These are phyloP conservation scores for Papilio helenus DNA, from an alignment of 1,140 invertebrate genomes.

Conservation along the genomic window DNA sequence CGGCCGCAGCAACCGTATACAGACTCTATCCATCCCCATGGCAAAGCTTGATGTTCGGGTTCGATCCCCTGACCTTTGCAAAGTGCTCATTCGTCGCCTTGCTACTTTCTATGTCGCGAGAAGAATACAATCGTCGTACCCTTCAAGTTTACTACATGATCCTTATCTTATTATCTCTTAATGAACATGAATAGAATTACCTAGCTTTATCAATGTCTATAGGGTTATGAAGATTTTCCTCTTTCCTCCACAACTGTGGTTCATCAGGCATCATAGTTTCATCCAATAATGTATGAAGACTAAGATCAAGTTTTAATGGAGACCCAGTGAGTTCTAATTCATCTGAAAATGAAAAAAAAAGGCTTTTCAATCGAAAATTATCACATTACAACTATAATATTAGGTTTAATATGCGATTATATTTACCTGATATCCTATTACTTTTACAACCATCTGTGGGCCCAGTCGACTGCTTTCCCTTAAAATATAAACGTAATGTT, in stretches of 20 bases:
- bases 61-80: too few species aligned
- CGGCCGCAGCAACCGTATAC: too few species aligned
- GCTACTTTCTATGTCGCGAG: too few species aligned
- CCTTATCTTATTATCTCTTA: too few species aligned
- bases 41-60: too few species aligned
- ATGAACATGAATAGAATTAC: constrained; percentile 41
- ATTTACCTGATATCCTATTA: constrained; percentile 14
- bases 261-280: constrained; percentile 78
- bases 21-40: too few species aligned
- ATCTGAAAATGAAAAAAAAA: constrained; percentile 53
- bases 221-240: constrained; percentile 70
- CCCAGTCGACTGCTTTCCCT: constrained; percentile 22
- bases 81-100: too few species aligned
- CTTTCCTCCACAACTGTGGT: constrained; percentile 75
- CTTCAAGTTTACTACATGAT: too few species aligned
- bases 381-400: not conserved
- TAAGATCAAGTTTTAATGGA: constrained; percentile 79
- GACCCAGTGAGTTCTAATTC: constrained; percentile 80
- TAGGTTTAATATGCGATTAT: not conserved
- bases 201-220: constrained; percentile 67
- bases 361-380: not conserved
- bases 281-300: constrained; percentile 75
- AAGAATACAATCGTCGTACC: too few species aligned
- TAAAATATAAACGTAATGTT: not conserved
- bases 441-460: not conserved